Evolutionary conservation across 2,888 invertebrate species (phyloP).

Genomic region (Tetranychus piercei): DNA sequence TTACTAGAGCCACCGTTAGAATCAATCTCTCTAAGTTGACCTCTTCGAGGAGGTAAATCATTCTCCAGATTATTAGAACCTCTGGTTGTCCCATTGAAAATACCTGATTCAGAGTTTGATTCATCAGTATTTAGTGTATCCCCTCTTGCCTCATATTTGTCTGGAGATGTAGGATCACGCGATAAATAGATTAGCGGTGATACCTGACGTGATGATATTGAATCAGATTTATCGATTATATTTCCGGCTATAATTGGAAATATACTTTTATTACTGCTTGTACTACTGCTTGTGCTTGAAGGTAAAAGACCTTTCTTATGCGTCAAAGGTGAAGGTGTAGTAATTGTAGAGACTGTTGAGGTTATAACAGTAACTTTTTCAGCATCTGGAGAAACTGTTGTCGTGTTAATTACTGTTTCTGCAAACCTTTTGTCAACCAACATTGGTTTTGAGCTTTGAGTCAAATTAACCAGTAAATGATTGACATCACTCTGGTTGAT

Average conservation of each 20-base stretch:
- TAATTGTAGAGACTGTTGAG: background rate
- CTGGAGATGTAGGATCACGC: background rate
- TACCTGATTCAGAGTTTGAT: background rate
- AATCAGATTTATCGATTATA: background rate
- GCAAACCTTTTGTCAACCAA: background rate
- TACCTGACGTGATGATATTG: background rate
- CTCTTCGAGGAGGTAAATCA: background rate
- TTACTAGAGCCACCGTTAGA: background rate
- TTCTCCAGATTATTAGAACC: background rate
- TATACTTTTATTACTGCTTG: background rate
- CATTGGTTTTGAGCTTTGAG: background rate
- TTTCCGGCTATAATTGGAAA: background rate
- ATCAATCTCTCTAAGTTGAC: background rate
- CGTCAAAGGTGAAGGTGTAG: background rate
- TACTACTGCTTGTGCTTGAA: background rate
- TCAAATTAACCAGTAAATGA: background rate
- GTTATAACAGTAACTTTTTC: background rate
- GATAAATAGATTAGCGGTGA: background rate
- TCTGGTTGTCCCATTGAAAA: background rate
- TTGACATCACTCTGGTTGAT: background rate
- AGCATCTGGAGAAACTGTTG: background rate
- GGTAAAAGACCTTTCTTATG: constrained; percentile 9
- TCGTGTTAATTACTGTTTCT: background rate
- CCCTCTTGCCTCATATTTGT: background rate
- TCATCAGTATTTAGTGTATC: background rate